phyloP scores from a whole-genome alignment of 2,113 vertebrate genomes.

The Percina caprodes region DNA sequence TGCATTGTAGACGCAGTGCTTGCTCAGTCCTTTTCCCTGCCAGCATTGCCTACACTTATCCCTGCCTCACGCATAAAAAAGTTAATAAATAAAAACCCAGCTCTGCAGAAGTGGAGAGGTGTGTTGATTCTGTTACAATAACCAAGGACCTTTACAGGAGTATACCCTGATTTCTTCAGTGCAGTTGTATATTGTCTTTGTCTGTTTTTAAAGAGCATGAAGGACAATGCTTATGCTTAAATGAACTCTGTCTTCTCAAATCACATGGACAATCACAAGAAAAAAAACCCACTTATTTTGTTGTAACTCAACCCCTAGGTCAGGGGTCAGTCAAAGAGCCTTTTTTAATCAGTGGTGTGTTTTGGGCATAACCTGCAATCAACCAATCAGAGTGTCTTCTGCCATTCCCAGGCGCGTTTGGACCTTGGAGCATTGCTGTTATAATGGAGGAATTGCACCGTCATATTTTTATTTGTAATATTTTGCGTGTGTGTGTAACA shows the following conservation, averaged over 20 bases:
- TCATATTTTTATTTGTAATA: too few relatives aligned
- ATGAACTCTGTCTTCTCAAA: conserved; percentile 15
- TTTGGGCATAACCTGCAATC: too few relatives aligned
- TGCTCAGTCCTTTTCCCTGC: conserved; percentile 53
- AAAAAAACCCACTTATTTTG: too few relatives aligned
- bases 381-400: too few relatives aligned
- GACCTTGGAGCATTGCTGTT: too few relatives aligned
- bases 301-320: too few relatives aligned
- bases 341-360: too few relatives aligned
- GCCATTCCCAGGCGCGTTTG: too few relatives aligned
- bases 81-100: neutral
- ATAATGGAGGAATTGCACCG: too few relatives aligned
- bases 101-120: conserved; percentile 11
- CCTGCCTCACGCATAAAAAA: conserved; percentile 21
- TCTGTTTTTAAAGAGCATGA: conserved; percentile 9
- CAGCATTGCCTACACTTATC: conserved; percentile 28
- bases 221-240: conserved; percentile 19
- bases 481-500: too few relatives aligned
- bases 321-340: too few relatives aligned
- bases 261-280: neutral
- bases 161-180: conserved; percentile 1
- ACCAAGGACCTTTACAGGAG: neutral
- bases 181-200: neutral
- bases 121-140: conserved; percentile 17
- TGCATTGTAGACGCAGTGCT: conserved; percentile 37